Conservation (phyloP, 2,888 invertebrate genomes). For the Myopa testacea region DNA sequence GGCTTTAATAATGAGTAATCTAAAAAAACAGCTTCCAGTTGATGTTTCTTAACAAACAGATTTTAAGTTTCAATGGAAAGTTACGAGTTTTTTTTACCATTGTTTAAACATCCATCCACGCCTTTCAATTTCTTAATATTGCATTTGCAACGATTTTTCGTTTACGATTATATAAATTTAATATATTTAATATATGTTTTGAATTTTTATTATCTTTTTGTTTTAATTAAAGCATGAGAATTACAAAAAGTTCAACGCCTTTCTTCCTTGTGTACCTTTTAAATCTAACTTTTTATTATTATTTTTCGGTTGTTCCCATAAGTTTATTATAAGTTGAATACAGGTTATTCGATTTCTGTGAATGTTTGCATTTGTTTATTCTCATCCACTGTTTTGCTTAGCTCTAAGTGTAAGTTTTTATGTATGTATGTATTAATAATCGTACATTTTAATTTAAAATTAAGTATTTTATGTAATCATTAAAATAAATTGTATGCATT, state of each 20-base stretch:
- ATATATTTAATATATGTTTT: no score
- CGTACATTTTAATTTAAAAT: neutral
- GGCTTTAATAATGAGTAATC: no score
- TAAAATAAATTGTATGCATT: neutral
- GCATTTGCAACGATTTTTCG: no score
- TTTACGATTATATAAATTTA: no score
- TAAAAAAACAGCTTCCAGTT: no score
- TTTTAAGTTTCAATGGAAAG: no score
- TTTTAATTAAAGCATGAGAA: neutral
- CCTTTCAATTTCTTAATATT: no score
- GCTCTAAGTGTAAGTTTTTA: constrained; percentile 2
- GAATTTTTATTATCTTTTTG: no score
- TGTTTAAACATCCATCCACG: no score
- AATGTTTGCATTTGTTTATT: constrained; percentile 36
- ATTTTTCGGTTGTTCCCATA: neutral
- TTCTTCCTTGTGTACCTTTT: neutral
- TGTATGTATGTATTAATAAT: neutral
- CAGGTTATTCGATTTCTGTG: constrained; percentile 1
- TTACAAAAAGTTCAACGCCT: neutral
- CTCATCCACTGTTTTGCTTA: constrained; percentile 24
- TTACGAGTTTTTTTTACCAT: no score
- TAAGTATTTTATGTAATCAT: neutral
- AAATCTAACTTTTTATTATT: neutral
- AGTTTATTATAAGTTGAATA: neutral
- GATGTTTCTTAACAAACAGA: no score